phyloP scores from a whole-genome alignment of 2,888 invertebrate species.

The Sinotaia quadrata region DNA sequence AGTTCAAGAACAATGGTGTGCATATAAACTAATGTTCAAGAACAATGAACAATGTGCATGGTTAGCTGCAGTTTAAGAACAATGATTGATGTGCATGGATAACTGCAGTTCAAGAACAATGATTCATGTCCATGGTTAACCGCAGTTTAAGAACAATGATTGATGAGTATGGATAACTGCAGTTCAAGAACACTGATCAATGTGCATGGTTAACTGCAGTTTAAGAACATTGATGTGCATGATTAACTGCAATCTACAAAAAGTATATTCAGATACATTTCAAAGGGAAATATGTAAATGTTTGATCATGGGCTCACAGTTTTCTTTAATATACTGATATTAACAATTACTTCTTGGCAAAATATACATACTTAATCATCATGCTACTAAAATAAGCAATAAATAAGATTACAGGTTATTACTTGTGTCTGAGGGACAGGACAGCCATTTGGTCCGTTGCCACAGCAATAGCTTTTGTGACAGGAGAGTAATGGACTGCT shows the following conservation, averaged over 20 bases:
- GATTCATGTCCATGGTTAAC: too few relatives aligned
- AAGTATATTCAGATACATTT: background rate
- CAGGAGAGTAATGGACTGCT: conserved; percentile 69
- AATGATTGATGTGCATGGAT: too few relatives aligned
- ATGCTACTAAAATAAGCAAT: background rate
- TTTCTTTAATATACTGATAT: background rate
- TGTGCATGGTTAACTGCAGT: background rate
- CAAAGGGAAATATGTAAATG: background rate
- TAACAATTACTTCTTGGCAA: background rate
- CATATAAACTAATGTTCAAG: too few relatives aligned
- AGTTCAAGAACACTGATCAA: too few relatives aligned
- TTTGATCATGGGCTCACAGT: background rate
- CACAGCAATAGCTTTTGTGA: conserved; percentile 67
- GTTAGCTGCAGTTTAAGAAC: too few relatives aligned
- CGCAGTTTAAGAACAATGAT: too few relatives aligned
- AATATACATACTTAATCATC: background rate
- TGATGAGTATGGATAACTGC: too few relatives aligned
- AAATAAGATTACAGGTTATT: conserved; percentile 26
- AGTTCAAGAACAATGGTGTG: too few relatives aligned
- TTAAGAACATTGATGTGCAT: background rate
- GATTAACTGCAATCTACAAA: background rate
- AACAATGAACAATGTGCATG: too few relatives aligned
- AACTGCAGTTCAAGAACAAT: too few relatives aligned
- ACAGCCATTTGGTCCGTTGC: conserved; percentile 71
- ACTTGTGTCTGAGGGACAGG: conserved; percentile 69